Evolutionary conservation across 35 echinoderm and acorn worm genomes (phyloP).

Genomic region (Apostichopus parvimensis): DNA sequence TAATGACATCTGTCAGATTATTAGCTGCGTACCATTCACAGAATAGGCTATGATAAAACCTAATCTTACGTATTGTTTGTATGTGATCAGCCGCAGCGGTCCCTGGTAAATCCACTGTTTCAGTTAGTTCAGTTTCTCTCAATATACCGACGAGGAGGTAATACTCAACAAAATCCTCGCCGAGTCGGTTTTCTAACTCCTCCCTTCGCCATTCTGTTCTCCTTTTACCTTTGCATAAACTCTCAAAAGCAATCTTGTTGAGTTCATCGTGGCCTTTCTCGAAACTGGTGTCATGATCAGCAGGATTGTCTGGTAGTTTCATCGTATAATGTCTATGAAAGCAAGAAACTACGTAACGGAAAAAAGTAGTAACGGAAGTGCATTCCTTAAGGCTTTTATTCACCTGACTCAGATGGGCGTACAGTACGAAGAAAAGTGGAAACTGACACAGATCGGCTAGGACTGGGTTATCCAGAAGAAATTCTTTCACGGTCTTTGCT

Average conservation of each 20-base stretch:
- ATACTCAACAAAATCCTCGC: not conserved
- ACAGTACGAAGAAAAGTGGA: slow-evolving; percentile 30
- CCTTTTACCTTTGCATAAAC: not conserved
- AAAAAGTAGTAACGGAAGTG: slow-evolving; percentile 1
- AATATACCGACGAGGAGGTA: not conserved
- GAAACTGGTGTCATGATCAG: not conserved
- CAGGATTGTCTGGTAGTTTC: not conserved
- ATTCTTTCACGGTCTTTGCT: not conserved
- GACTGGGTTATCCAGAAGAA: not conserved
- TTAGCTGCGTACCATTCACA: slow-evolving; percentile 23
- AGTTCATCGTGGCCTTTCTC: not conserved
- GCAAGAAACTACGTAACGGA: slow-evolving; percentile 11
- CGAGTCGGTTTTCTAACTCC: not conserved
- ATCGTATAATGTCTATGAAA: slow-evolving; percentile 3
- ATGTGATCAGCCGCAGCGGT: not conserved
- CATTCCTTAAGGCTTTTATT: not conserved
- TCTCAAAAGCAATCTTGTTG: not conserved
- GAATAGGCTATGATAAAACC: slow-evolving; percentile 18
- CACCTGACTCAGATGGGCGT: not conserved
- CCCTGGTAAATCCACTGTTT: slow-evolving; percentile 11
- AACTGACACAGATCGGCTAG: slow-evolving; percentile 2
- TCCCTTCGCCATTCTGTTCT: not conserved
- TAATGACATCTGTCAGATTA: not conserved
- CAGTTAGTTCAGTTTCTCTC: not conserved
- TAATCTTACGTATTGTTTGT: not conserved